A percentile compares a stretch with the other conserved stretches of the same genome.
Evolutionary conservation across 2,113 vertebrate species (phyloP).

Genomic region (Actinemys pallida): DNA sequence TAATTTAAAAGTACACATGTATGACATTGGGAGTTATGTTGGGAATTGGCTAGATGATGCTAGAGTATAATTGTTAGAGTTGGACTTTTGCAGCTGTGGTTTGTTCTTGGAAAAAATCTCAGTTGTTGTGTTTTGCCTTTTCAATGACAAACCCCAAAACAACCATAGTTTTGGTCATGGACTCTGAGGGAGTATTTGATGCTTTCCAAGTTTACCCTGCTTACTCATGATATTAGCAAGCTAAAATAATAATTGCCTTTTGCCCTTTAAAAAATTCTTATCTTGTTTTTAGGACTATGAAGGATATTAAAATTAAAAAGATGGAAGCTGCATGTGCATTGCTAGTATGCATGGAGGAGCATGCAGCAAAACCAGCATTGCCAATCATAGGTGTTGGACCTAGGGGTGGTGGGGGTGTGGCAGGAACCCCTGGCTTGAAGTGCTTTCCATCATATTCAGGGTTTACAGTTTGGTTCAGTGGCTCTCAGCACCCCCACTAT

Average conservation of each 20-base stretch:
- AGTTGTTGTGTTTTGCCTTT: background rate
- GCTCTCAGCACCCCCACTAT: too few species aligned
- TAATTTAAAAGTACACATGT: background rate
- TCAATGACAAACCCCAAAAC: background rate
- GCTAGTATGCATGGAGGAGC: background rate
- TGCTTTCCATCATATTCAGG: too few species aligned
- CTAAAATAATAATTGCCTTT: background rate
- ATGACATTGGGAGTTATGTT: background rate
- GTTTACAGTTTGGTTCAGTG: too few species aligned
- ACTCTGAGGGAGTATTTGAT: background rate
- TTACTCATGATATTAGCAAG: background rate
- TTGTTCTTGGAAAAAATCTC: conserved; percentile 8
- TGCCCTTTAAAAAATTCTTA: background rate
- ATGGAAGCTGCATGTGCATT: background rate
- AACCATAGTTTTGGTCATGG: background rate
- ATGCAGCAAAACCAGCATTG: background rate
- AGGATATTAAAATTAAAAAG: background rate
- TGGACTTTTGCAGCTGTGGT: background rate
- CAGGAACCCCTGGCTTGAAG: too few species aligned
- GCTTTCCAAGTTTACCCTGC: background rate
- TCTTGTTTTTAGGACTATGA: background rate
- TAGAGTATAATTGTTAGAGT: background rate
- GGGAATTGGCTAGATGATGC: background rate
- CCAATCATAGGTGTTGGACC: too few species aligned
- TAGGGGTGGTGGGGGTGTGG: too few species aligned